Evolutionary conservation across 2,113 vertebrate species (phyloP), one percentile per base, ranked within the genome.

Genomic region (Strigops habroptila): DNA sequence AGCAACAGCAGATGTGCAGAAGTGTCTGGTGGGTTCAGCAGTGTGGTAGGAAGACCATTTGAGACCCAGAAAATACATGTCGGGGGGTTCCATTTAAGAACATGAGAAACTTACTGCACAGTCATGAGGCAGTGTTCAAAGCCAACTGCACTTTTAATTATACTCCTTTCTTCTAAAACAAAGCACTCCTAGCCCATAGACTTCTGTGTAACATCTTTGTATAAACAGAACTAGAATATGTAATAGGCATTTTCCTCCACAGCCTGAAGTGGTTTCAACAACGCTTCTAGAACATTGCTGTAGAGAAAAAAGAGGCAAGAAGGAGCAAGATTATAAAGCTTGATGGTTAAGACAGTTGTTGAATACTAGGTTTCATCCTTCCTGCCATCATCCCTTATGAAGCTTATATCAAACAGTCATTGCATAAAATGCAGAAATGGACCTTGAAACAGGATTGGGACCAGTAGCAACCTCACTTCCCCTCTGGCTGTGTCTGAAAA

Each of bases 381-480:
- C 49, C 68, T 88, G 41, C 37, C 5, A 3, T 81, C 43, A 53
- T 48, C 22, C 25, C 15, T 70, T 59, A 67, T 51, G 71, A 77
- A 88, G 28, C 25, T 74, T 70, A 33, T 59, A 59, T 73, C 86
- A 77, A 90, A 86, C 11, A 73, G 41, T 55, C 67, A 37, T 37
- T 81, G 53, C 68, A 63, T 51, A 86, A 88, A 93, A 78, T 78
- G 19, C 49, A 81, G 76, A 64, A 90, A 86, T 62, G 39, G 68
- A 74, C 60, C 53, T 90, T 88, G 46, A 94, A 88, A 94, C 64
- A 78, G 86, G 51, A 81, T 43, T 95, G 64, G 53, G 68, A 92
- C 86, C 80, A 80, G 51, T 25, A 86, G n/a, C 35, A 91, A 81
- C 46, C 63, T 82, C 82, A 86, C 51, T 90, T 86, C 43, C 57